Base-by-base conservation (phyloP, 2,888 invertebrate genomes). In the Gandaritis pyraliata region DNA sequence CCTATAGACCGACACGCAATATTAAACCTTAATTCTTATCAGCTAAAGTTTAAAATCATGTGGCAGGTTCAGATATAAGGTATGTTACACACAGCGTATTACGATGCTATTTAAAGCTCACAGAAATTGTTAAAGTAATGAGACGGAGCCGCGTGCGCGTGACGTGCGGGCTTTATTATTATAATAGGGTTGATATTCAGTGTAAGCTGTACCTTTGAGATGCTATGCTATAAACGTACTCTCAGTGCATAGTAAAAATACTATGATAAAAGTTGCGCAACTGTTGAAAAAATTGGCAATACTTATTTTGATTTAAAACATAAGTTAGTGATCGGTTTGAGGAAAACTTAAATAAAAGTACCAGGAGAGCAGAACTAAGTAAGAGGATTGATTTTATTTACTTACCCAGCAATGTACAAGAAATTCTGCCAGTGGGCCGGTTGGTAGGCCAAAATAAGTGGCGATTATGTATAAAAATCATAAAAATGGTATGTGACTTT, bases 61-160 rank as follows among this genome's bases (percentile, higher is more conserved):
- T 6, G 15, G 16, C 18, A 23, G n/a, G 39, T 11, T 46, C n/a
- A 48, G 38, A 23, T 62, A 46, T 54, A 50, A 71, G 58, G 71
- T 53, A 48, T 71, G 71, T 69, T 65, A 66, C 69, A 67, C 66
- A 70, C 70, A 48, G 33, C 52, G 74, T 74, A 75, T 75, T 72
- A 72, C 73, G 73, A 75, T 75, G 76, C 81, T 82, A 82, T 85
- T 85, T 85, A 81, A 82, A 81, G 81, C 81, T 72, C 81, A 83
- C 83, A 81, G 85, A 81, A 85, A 86, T 87, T 79, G 85, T 86
- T 86, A 82, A 82, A 78, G 82, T 87, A 88, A 88, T 86, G 87
- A 86, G 86, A 85, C 78, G 81, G 80, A 74, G 71, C 83, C 80
- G 81, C 72, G 82, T 87, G 88, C 82, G 78, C 83, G 86, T 87